phyloP scores from a whole-genome alignment of 2,797 vertebrate genomes.

The Scleropages formosus region DNA sequence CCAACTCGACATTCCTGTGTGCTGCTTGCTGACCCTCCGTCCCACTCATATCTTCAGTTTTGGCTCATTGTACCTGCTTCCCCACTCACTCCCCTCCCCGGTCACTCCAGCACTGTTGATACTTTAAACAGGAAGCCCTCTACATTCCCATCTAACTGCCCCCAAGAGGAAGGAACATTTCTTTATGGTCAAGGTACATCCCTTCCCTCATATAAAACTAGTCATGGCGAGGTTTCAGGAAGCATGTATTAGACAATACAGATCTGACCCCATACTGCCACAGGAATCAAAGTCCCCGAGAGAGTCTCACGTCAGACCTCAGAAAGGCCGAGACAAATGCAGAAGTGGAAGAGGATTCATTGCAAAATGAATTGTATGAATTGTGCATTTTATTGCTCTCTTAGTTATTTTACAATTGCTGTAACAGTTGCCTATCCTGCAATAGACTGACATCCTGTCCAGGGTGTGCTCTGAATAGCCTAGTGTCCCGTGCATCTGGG shows the following conservation, averaged over 20 bases:
- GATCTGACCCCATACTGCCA: neutral
- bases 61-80: neutral
- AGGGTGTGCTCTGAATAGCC: too few relatives aligned
- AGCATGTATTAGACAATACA: slow-evolving; percentile 15
- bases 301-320: neutral
- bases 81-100: neutral
- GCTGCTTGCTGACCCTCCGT: neutral
- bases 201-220: slow-evolving; percentile 23
- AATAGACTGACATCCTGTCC: neutral
- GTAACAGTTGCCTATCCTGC: neutral
- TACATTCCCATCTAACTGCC: neutral
- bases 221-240: slow-evolving; percentile 10
- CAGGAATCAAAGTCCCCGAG: neutral
- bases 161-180: neutral
- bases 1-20: neutral
- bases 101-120: neutral
- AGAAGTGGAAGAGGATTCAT: neutral
- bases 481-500: too few relatives aligned
- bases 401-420: neutral
- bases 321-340: neutral
- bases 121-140: slow-evolving; percentile 9
- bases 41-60: neutral
- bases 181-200: slow-evolving; percentile 10
- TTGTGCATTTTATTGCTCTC: neutral
- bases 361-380: neutral